phyloP scores from a whole-genome alignment of 2,888 invertebrate genomes.

The Zygogramma bicolorata region DNA sequence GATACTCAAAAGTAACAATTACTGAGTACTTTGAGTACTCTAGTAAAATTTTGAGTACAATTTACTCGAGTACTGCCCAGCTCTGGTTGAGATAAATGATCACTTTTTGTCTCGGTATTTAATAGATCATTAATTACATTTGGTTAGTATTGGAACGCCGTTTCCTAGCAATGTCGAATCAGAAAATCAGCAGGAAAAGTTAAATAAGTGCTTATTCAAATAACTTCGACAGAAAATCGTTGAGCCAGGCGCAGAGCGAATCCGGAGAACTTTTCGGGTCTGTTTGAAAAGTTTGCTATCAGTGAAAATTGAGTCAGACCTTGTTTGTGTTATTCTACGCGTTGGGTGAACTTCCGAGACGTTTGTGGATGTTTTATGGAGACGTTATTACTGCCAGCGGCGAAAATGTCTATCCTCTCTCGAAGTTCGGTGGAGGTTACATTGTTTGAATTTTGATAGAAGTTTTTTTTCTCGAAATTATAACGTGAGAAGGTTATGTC shows the following conservation, averaged over 20 bases:
- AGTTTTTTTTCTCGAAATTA: neutral
- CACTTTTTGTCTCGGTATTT: too few species aligned
- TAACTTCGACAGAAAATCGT: conserved; percentile 41
- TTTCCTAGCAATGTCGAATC: neutral
- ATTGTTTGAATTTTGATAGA: too few species aligned
- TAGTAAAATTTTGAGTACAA: too few species aligned
- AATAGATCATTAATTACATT: too few species aligned
- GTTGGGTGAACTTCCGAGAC: neutral
- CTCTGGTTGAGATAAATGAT: too few species aligned
- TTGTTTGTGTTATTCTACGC: neutral
- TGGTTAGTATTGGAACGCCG: neutral
- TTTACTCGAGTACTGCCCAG: too few species aligned
- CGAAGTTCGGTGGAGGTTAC: neutral
- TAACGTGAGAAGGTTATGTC: too few species aligned
- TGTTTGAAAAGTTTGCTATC: conserved; percentile 1
- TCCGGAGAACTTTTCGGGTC: neutral
- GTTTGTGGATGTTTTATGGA: neutral
- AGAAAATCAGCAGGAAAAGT: conserved; percentile 11
- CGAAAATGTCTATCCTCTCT: neutral
- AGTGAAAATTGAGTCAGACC: neutral
- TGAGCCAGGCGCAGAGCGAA: conserved; percentile 1
- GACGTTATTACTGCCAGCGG: neutral
- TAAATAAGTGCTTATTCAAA: conserved; percentile 39
- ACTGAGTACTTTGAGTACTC: too few species aligned
- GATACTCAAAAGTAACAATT: too few species aligned